Conservation (phyloP, 2,797 vertebrate species). For the Tauraco hartlaubi region DNA sequence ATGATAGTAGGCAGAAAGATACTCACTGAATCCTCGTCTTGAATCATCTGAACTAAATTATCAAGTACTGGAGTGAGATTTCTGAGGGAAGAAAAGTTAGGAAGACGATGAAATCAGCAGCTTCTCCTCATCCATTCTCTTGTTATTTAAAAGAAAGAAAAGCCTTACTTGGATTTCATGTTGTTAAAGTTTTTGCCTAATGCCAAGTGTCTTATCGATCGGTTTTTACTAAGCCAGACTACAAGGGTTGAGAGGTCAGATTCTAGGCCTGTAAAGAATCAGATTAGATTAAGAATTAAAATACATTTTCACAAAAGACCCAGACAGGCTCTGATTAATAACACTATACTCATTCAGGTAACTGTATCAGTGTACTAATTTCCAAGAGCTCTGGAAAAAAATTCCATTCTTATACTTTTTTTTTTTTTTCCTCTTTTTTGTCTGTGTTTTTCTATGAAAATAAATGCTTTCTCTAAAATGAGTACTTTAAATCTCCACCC, state of each 20-base stretch:
- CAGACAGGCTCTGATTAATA: neutral
- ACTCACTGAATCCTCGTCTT: slow-evolving; percentile 98
- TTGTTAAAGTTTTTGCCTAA: slow-evolving; percentile 99
- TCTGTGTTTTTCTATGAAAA: neutral
- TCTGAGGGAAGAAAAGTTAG: slow-evolving; percentile 82
- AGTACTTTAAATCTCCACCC: neutral
- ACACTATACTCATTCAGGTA: neutral
- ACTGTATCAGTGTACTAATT: neutral
- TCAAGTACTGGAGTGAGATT: slow-evolving; percentile 95
- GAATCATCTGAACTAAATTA: slow-evolving; percentile 97
- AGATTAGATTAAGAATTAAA: slow-evolving; percentile 70
- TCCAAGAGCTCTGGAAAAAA: neutral
- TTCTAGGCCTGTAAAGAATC: slow-evolving; percentile 89
- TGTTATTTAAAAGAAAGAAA: slow-evolving; percentile 65
- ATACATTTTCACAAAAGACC: slow-evolving; percentile 16
- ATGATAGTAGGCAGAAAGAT: slow-evolving; percentile 27
- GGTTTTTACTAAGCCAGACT: slow-evolving; percentile 97
- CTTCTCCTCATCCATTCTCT: slow-evolving; percentile 44
- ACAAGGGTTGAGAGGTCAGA: slow-evolving; percentile 94
- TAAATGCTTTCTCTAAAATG: neutral
- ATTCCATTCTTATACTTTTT: neutral
- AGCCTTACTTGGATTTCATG: slow-evolving; percentile 96
- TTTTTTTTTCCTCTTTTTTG: neutral
- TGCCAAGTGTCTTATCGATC: slow-evolving; percentile 94
- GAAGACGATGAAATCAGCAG: slow-evolving; percentile 67